Evolutionary conservation across 2,888 invertebrate species (phyloP).

Genomic region (Fragum sueziense): DNA sequence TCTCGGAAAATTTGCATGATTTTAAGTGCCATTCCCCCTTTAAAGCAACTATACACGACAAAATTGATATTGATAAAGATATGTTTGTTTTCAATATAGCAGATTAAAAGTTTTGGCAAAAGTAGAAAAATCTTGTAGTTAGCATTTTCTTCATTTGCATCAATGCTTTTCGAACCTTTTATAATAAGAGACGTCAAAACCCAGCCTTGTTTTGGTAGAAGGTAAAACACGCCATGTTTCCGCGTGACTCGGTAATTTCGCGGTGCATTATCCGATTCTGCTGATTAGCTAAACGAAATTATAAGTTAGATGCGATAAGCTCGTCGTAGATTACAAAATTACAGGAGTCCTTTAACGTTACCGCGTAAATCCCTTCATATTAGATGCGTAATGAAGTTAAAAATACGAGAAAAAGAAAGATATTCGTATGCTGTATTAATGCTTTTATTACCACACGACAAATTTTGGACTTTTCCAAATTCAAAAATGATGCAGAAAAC

Average conservation of each 20-base stretch:
- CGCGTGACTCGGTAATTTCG: neutral
- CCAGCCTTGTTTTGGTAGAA: neutral
- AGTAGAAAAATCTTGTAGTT: neutral
- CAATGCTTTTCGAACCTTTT: neutral
- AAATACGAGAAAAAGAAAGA: too few species aligned
- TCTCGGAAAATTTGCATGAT: too few species aligned
- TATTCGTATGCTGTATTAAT: too few species aligned
- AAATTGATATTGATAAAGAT: too few species aligned
- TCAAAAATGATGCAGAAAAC: too few species aligned
- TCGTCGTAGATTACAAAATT: neutral
- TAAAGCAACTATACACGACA: too few species aligned
- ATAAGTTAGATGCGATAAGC: slow-evolving; percentile 1
- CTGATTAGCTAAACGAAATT: slow-evolving; percentile 24
- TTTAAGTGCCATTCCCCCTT: too few species aligned
- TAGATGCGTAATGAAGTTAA: neutral
- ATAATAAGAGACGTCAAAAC: neutral
- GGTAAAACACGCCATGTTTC: neutral
- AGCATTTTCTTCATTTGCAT: neutral
- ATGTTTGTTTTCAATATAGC: too few species aligned
- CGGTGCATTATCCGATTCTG: neutral
- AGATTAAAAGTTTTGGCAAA: too few species aligned
- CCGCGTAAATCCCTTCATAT: neutral
- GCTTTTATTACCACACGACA: too few species aligned
- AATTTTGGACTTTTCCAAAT: too few species aligned
- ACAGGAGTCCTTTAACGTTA: slow-evolving; percentile 2